Evolutionary conservation across 1,140 invertebrate genomes (phyloP).

Genomic region (Drosophila biarmipes): DNA sequence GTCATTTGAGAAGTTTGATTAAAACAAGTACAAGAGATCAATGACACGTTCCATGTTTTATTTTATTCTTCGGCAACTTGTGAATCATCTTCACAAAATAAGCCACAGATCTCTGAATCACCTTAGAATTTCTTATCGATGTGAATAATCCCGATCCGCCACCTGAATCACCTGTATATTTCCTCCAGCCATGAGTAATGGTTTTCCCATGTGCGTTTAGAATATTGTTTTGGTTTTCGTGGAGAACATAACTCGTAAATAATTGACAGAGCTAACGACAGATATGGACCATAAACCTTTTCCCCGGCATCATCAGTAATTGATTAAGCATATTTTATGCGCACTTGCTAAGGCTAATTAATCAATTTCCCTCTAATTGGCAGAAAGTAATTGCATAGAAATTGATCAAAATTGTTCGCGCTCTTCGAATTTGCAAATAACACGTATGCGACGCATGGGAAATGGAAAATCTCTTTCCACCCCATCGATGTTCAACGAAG

Average conservation of each 20-base stretch:
- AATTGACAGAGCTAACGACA: conserved; percentile 30
- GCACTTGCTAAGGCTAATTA: conserved; percentile 53
- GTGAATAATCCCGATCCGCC: background rate
- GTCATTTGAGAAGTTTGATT: conserved; percentile 24
- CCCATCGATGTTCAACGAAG: conserved; percentile 9
- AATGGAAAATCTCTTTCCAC: conserved; percentile 4
- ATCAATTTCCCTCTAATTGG: conserved; percentile 61
- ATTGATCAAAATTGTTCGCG: conserved; percentile 40
- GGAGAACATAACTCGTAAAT: conserved; percentile 4
- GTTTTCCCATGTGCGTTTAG: conserved; percentile 11
- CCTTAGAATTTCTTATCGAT: conserved; percentile 17
- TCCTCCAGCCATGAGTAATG: conserved; percentile 23
- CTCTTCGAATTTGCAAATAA: conserved; percentile 42
- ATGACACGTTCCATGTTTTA: background rate
- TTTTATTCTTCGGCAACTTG: background rate
- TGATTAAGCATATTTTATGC: conserved; percentile 30
- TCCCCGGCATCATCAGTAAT: conserved; percentile 24
- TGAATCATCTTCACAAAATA: conserved; percentile 15
- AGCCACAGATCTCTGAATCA: conserved; percentile 1
- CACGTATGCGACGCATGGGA: conserved; percentile 61
- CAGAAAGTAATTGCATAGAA: conserved; percentile 33
- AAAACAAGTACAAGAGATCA: conserved; percentile 8
- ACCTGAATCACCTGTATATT: conserved; percentile 23
- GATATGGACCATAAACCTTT: conserved; percentile 22
- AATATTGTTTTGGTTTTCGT: conserved; percentile 3